phyloP scores from a whole-genome alignment of 2,888 invertebrate species.

The Papilio elwesi region DNA sequence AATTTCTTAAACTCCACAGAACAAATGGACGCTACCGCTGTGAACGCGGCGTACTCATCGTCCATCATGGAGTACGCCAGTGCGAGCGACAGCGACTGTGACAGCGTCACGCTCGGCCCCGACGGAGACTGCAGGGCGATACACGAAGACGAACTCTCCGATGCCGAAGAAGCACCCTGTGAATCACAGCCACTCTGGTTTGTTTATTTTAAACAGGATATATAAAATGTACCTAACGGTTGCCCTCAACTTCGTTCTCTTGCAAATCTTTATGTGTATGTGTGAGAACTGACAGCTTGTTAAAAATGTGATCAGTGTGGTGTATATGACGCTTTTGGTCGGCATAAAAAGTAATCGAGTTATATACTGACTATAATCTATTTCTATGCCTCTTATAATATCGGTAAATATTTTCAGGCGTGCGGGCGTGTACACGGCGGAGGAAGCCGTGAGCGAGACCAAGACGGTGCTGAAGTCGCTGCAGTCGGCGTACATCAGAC shows the following conservation, averaged over 20 bases:
- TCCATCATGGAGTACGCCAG: constrained; percentile 72
- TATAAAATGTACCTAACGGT: too few relatives aligned
- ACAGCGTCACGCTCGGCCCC: constrained; percentile 61
- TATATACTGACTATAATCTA: too few relatives aligned
- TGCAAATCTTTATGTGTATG: too few relatives aligned
- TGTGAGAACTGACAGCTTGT: too few relatives aligned
- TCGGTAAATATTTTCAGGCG: constrained; percentile 82
- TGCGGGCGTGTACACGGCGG: constrained; percentile 94
- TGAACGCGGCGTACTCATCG: constrained; percentile 64
- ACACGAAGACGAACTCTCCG: constrained; percentile 54
- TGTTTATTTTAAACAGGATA: constrained; percentile 15
- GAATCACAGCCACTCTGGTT: constrained; percentile 69
- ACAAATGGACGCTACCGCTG: constrained; percentile 72
- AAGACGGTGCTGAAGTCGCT: constrained; percentile 89
- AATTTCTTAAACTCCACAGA: constrained; percentile 53
- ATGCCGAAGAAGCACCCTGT: constrained; percentile 64
- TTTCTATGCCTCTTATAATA: too few relatives aligned
- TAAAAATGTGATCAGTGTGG: too few relatives aligned
- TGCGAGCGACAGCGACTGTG: constrained; percentile 73
- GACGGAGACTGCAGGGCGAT: constrained; percentile 55
- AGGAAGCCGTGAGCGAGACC: constrained; percentile 92
- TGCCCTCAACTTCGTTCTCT: too few relatives aligned
- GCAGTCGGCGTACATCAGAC: constrained; percentile 92
- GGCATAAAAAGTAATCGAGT: too few relatives aligned
- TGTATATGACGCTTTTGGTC: too few relatives aligned